Evolutionary conservation across 2,888 invertebrate species (phyloP), one percentile per base, ranked within the genome.

Genomic region (Eumerus sabulonum): DNA sequence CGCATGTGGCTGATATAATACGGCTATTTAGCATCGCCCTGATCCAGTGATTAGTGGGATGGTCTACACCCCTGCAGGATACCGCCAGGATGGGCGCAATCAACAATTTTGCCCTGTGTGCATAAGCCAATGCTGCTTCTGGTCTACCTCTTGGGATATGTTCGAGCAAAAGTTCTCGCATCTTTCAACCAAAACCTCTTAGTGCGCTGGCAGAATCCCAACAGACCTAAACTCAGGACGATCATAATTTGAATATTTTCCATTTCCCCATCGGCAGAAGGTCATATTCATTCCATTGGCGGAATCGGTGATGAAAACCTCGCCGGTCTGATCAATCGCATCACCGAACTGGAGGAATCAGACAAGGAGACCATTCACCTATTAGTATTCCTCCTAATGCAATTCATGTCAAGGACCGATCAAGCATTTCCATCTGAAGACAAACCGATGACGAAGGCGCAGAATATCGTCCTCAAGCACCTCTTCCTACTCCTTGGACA

Each of bases 341-440:
- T 97, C 1, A 94, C 98, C 79, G 99, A 99, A 86, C 90, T 96
- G 56, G 98, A 99, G 86, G 98, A 98, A 86, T 93, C 96, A 0
- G 99, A 99, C 86, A 93, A 95, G 83, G 98, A 99, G 89, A 98
- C 99, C 0, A 95, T 98, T 84, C 98, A 98, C 87, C 90, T 98
- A 19, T 90, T 99, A 40, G 95, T 98, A 11, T 96, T 98, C 84
- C 91, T 99, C n/a, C 92, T 99, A 12, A 98, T 99, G 95, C 98
- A 98, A 90, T 98, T 98, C 88, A 91, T 98, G 86, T 96, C 97
- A 0, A 91, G 94, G 84, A 92, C 93, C 18, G 94, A 95, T 86
- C 93, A 94, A 88, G 95, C 96, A 0, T 95, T 93, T 86, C 96
- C 96, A 0, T 93, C 93, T 0, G 97, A 98, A 84, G 97, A 98